Conservation (phyloP, 1,140 invertebrate genomes). For the Drosophila nebulosa region DNA sequence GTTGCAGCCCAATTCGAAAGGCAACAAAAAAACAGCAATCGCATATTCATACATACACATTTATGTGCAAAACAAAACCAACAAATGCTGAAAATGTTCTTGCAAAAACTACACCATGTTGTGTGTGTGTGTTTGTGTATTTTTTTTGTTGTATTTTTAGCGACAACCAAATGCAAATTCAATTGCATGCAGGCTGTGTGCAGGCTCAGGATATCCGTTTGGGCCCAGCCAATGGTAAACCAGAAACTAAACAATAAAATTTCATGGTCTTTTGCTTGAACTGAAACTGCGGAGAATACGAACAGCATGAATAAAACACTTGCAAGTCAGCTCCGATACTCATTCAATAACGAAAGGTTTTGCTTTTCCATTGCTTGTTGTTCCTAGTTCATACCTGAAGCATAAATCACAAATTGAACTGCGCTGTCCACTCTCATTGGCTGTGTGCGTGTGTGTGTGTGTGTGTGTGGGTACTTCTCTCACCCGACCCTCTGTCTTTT, state of each 20-base stretch:
- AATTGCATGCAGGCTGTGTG: conserved; percentile 60
- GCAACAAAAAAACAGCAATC: not conserved
- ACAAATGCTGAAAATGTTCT: conserved; percentile 59
- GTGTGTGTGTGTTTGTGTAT: conserved; percentile 28
- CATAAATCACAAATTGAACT: conserved; percentile 76
- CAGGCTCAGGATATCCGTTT: conserved; percentile 66
- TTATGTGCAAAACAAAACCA: conserved; percentile 24
- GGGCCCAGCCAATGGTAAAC: conserved; percentile 62
- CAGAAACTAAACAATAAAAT: conserved; percentile 72
- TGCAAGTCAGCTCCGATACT: conserved; percentile 20
- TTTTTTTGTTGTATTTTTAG: conserved; percentile 27
- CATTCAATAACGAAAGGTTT: conserved; percentile 20
- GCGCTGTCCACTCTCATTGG: conserved; percentile 25
- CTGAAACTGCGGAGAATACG: conserved; percentile 16
- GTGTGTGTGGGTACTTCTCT: no score
- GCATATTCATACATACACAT: no score
- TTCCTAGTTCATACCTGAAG: conserved; percentile 18
- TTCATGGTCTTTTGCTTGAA: conserved; percentile 41
- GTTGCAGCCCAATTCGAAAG: conserved; percentile 55
- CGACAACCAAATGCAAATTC: conserved; percentile 71
- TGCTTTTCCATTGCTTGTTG: not conserved
- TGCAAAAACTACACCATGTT: conserved; percentile 53
- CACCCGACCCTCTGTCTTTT: conserved; percentile 26
- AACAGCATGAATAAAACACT: conserved; percentile 44
- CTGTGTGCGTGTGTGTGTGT: no score